Base-by-base conservation (phyloP, 2,797 vertebrate genomes). In the Girardinus metallicus region DNA sequence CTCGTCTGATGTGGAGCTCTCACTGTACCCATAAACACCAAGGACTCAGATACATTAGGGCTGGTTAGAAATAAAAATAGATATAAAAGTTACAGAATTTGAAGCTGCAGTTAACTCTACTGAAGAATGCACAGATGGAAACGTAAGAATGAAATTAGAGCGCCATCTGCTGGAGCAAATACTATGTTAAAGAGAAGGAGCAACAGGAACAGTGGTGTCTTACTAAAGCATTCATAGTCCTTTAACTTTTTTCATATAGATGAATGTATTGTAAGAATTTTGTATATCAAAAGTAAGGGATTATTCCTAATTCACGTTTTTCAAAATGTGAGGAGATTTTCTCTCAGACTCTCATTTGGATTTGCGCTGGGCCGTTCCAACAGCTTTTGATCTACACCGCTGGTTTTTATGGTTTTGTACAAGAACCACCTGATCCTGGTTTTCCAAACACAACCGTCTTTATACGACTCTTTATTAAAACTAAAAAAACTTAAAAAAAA, bases 161-260 rank as follows among this genome's bases (percentile, higher is more conserved):
- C 80, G 90, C 94, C 95, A 90, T 88, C 95, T 95, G 86, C 84
- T 92, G 95, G 93, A 86, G 15, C 36, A 44, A 68, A 77, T 23
- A 13, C 4, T 68, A 39, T 41, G 1, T 9, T 36, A 21, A 66
- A 11, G 21, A 66, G 62, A 23, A 66, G 18, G 34, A 36, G 16
- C 16, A 39, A 39, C 34, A 39, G 7, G 34, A 23, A 4, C 18
- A 66, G 62, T 11, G 13, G 41, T n/a, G 41, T 15, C 11, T 13
- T 7, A 13, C 23, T 68, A 41, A 68, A 70, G 23, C 36, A 3
- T 71, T n/a, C 23, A 0, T 7, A 7, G 5, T 44, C 23, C 21
- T 66, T 66, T 5, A 10, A 66, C 62, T 16, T 39, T 36, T 44
- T 16, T 7, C 2, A 71, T 43, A 46, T 44, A 1, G 5, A 46